Base-by-base conservation (phyloP, 2,113 vertebrate genomes). In the Cavia aperea region DNA sequence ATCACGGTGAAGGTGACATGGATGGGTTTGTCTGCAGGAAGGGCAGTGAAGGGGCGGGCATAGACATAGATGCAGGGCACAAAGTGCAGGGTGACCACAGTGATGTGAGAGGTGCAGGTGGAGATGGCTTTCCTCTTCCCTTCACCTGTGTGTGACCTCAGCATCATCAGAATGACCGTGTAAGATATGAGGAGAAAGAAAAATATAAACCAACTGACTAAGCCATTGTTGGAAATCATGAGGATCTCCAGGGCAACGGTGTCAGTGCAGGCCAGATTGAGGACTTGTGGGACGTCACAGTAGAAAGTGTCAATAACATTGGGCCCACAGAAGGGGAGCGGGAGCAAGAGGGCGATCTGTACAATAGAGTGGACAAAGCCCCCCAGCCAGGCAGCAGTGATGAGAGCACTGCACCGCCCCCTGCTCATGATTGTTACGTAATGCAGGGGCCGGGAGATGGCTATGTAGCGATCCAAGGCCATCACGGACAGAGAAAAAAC, bases 51-150 rank as follows among this genome's bases (percentile, higher is more conserved):
- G 39, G 39, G 39, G 39, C 89, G 75, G 49, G 96, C 91, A 0
- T 97, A 97, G 65, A 97, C 94, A 4, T 95, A 97, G 60, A 97
- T 95, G 63, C 94, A 96, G 75, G 96, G 96, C 4, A 96, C 94
- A 1, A 96, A 97, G 2, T 96, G 95, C 11, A 97, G 93, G 31
- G 93, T 95, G 4, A 97, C 95, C 29, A 97, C 96, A 0, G 92
- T 94, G 78, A 97, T 82, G 88, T 97, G 97, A 36, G 96, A 63
- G 1, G 94, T 96, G 87, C 96, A 97, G 29, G 96, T 97, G n/a
- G 96, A 97, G 82, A 97, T 60, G 77, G 94, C 96, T 81, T 97
- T 97, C 73, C n/a, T 77, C 14, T 54, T 94, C 43, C 87, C 93
- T 7, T 95, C 94, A 0, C 93, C 90, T 1, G 92, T 1, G 0